Percentiles rank a stretch among this genome's conserved stretches.
These are phyloP conservation scores for Petroica traversi DNA, from an alignment of 2,113 vertebrate species.

Conservation along the genomic window DNA sequence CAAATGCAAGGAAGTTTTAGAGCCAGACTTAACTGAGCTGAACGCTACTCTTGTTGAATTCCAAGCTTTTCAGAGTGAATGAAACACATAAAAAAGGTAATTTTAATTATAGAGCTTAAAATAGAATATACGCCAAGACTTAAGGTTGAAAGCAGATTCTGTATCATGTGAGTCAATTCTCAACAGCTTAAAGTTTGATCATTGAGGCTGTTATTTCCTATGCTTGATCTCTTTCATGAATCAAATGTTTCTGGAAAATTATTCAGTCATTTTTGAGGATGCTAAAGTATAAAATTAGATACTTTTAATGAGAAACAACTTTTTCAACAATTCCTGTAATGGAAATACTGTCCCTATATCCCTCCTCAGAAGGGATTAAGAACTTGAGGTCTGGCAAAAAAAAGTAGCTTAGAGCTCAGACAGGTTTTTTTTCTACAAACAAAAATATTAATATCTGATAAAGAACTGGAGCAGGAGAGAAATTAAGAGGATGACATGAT, in stretches of 20 bases:
- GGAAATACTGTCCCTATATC: background rate
- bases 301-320: background rate
- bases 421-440: background rate
- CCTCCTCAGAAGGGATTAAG: background rate
- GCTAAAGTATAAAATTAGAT: background rate
- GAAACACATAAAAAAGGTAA: background rate
- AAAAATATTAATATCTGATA: background rate
- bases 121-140: background rate
- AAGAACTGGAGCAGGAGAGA: background rate
- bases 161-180: background rate
- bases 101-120: conserved; percentile 26
- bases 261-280: background rate
- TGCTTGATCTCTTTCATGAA: background rate
- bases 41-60: background rate
- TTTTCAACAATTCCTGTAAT: background rate
- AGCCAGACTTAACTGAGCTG: background rate
- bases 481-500: background rate
- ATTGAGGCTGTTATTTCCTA: background rate
- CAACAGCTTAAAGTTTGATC: background rate
- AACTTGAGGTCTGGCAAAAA: background rate
- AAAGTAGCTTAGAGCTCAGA: background rate
- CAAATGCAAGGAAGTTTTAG: background rate
- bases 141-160: background rate
- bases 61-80: background rate
- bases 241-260: background rate